Evolutionary conservation across 1,140 invertebrate genomes (phyloP).

Genomic region (Zaprionus vittiger): DNA sequence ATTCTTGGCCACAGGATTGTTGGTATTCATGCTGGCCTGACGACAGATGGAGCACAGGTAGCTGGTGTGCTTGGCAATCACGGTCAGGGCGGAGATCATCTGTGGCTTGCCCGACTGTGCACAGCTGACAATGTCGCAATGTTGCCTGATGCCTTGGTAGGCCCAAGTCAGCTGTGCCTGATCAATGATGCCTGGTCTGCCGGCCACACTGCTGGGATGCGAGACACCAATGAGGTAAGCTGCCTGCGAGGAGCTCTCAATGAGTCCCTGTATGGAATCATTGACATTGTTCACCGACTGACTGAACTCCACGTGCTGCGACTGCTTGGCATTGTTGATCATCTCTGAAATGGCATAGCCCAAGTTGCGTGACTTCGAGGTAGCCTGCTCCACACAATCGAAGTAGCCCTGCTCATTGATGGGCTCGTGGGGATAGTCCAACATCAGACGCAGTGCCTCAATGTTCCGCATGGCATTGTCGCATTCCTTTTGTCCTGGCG

Average conservation of each 20-base stretch:
- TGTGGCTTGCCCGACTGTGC: conserved; percentile 92
- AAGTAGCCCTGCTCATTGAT: conserved; percentile 96
- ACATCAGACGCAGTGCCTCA: conserved; percentile 91
- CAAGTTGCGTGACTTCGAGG: conserved; percentile 95
- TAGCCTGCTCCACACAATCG: conserved; percentile 96
- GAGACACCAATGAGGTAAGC: conserved; percentile 97
- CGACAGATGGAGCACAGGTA: conserved; percentile 97
- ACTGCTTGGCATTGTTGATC: conserved; percentile 95
- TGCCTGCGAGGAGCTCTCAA: conserved; percentile 97
- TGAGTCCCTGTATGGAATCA: conserved; percentile 94
- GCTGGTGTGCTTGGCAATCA: conserved; percentile 98
- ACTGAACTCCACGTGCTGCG: conserved; percentile 94
- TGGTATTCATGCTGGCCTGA: conserved; percentile 95
- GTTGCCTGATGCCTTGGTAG: conserved; percentile 94
- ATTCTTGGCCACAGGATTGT: conserved; percentile 96
- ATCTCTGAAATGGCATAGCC: conserved; percentile 97
- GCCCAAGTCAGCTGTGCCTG: conserved; percentile 95
- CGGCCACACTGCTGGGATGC: conserved; percentile 95
- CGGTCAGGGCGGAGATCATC: conserved; percentile 95
- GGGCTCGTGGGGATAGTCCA: conserved; percentile 95
- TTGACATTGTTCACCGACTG: conserved; percentile 93
- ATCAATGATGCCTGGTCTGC: conserved; percentile 95
- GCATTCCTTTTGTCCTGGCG: conserved; percentile 97
- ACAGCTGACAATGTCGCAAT: conserved; percentile 92
- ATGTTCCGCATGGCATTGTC: conserved; percentile 98